Evolutionary conservation across 53 echinoderm and acorn worm genomes (phyloP), one percentile per base, ranked within the genome.

Genomic region (Patiria pectinifera): DNA sequence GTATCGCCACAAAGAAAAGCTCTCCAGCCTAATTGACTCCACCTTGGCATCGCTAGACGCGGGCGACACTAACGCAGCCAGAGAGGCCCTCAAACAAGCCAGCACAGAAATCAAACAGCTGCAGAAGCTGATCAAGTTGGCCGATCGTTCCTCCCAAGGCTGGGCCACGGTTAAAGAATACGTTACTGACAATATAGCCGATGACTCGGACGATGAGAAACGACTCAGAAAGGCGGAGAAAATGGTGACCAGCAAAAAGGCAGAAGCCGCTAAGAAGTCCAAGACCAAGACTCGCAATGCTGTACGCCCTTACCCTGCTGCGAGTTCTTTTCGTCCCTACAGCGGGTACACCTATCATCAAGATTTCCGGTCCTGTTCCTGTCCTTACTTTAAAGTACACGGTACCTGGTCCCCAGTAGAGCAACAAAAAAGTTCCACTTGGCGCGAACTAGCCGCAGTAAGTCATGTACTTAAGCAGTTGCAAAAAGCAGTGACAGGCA

Each of bases 111-210:
- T 78, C 6, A 43, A 78, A 43, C 78, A 78, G 26, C 78, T 1
- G 26, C 25, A 78, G 26, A 78, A 78, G 26, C 78, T 78, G 44
- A 78, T 78, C 4, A 78, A 78, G 45, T 43, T 78, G 35, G 78
- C 78, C 7, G 78, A 78, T 26, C 78, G 10, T 35, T 78, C 44
- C 6, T 25, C 44, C 9, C 78, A 78, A 78, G 78, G 78, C 45
- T 78, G 78, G 78, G 78, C 78, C 12, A 78, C 78, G 4, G 78
- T 78, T 8, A 78, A 78, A 44, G 78, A 78, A 14, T 78, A 78
- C 26, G 15, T 78, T 2, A 43, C 78, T 11, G 78, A 78, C 44
- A 43, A 78, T 8, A 7, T 78, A 14, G 78, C 78, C 44, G 44
- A 78, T 10, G 44, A 26, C 44, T 78, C 78, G 2, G 10, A 78